Base-by-base conservation (phyloP, 2,888 invertebrate species). In the Homarus gammarus region DNA sequence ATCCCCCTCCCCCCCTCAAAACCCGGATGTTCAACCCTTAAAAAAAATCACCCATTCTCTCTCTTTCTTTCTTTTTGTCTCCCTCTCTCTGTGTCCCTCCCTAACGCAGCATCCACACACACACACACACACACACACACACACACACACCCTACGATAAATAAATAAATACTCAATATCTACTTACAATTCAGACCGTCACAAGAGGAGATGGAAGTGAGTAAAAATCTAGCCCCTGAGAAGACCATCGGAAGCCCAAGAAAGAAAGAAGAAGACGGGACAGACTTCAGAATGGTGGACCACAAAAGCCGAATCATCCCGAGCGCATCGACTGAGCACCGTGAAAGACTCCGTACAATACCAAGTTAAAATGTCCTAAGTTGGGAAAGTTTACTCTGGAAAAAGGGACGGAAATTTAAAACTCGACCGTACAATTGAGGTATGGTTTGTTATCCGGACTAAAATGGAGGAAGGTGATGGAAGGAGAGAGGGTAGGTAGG, bases 291-390 rank as follows among this genome's bases (percentile, higher is more conserved):
- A 87, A 87, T 75, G 75, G 87, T 64, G 27, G 82, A 8, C 44
- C 38, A 87, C 87, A 87, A 87, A 64, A 36, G 82, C 87, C 87
- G 82, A 82, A 87, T 87, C 87, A 87, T 87, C 82, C 82, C 61
- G 64, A 68, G 56, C 56, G 87, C 87, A 87, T 87, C 75, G 87
- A 82, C 75, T 82, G 87, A 75, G 75, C 87, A 87, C 87, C 75
- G 49, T 82, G 73, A 87, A 87, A 87, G 87, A 75, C 73, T 33
- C 61, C 75, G 51, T 75, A 87, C 75, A 87, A 87, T 81, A 82
- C 82, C 40, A 87, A 87, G 87, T 87, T 87, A 87, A 87, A 82
- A 87, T 87, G 87, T 75, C 72, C 87, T 49, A 75, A 79, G 70
- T 68, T 75, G 75, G 75, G 64, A 75, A 82, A 18, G 87, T 87